Evolutionary conservation across 2,113 vertebrate genomes (phyloP), one percentile per base, ranked within the genome.

Genomic region (Solea solea): DNA sequence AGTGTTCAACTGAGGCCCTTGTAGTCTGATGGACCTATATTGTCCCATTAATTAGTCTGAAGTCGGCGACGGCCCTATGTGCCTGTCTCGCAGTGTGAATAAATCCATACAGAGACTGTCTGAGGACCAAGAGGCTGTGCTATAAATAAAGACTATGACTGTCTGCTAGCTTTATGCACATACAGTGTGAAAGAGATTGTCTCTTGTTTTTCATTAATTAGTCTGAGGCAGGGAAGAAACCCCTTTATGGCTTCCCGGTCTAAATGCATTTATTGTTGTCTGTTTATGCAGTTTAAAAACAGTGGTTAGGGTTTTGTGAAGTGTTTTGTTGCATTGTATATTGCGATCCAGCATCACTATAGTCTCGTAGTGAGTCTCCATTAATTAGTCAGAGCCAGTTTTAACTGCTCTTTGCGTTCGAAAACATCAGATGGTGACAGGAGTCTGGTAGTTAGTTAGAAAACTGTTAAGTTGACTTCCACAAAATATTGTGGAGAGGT

Each of bases 1-100:
- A 9, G 60, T 14, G 49, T 60, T 81, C 44, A 84, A 68, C 81
- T 67, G 80, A 81, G 82, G 65, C 80, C 81, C 64, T 59, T 11
- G 62, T 44, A 34, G 60, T 72, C 77, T 65, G 61, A 3, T 25
- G 46, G 44, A 64, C 65, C 62, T 55, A 60, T 60, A 68, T 77
- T 71, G 80, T 80, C 71, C 77, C 73, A 80, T 85, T 90, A 90
- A 90, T 90, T 80, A 85, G 89, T 88, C 87, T 88, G 78, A 86
- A 86, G 78, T 78, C 51, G 65, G 56, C 73, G 64, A 52, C 1
- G 63, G 42, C 44, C 52, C 58, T 69, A 39, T 73, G 56, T 63
- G 78, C 86, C 70, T 81, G 86, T 78, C 71, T 76, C n/a, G 41
- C 77, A 7, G 45, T 15, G 76, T 85, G 82, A 84, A 88, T 87